Base-by-base conservation (phyloP, 2,888 invertebrate genomes). In the Lasioglossum oenotherae region DNA sequence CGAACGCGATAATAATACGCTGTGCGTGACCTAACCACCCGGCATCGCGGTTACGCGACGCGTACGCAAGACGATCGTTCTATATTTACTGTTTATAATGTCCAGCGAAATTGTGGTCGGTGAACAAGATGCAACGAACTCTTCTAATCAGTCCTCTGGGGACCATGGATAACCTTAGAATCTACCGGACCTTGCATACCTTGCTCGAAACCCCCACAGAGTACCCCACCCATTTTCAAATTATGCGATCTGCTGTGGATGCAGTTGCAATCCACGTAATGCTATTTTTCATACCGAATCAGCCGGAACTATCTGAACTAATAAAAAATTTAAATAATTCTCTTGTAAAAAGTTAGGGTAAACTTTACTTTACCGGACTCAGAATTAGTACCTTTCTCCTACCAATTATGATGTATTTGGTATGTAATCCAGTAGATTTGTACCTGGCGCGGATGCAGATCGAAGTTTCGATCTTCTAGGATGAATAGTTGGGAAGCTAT, bases 81-180 rank as follows among this genome's bases (percentile, higher is more conserved):
- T 87, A 87, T 84, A 87, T 80, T 87, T 81, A 81, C 74, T 64
- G 79, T 87, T 81, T 76, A 87, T 75, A 87, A 83, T 87, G 81
- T 81, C 75, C 83, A 82, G 71, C 82, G 76, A 49, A 71, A 80
- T 87, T 83, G 78, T 86, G 23, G n/a, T 35, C 67, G 67, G 23
- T 1, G 35, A 38, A 69, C 35, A 35, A 69, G 35, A 35, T 4
- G 35, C 38, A 38, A 35, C 67, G 67, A 23, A 69, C 67, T 35
- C 38, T 35, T 69, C 31, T 10, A 69, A 35, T 35, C 35, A 12
- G 35, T 23, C 38, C 35, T 10, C 3, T 1, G 35, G 8, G 35
- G 23, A 69, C 19, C 67, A 19, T 23, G 35, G 67, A 23, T 35
- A 8, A 69, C 23, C 6, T 19, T 19, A 67, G 67, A 35, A 19